Evolutionary conservation across 92 coral and sea anemone species (phyloP), one percentile per base, ranked within the genome.

Genomic region (Isaurus tuberculatus): DNA sequence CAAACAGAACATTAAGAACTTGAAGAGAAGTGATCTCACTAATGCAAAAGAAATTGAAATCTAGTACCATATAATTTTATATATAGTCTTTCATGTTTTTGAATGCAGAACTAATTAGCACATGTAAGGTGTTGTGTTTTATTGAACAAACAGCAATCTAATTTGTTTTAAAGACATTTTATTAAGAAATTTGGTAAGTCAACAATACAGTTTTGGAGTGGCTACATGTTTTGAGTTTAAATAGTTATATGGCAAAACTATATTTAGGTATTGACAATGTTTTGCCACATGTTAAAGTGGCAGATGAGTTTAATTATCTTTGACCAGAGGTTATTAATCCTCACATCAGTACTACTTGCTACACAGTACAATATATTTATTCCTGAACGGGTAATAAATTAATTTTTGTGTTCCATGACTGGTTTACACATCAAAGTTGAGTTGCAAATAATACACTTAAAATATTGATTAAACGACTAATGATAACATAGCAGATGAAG

Each of bases 181-280:
- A 17, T 67, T 16, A 67, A 32, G 72, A 67, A 67, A 3, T 67
- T 67, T 67, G 72, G 72, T 67, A 67, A 67, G 72, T 67, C 72
- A 67, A 67, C 72, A 67, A 67, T 67, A 67, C 72, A 31, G 72
- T 67, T 67, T 67, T 67, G 72, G 72, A 67, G 44, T 67, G 43
- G 72, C 72, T 67, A 32, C 72, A 67, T 15, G 72, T 67, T 67
- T 67, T 67, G 25, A 67, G 72, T 67, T 31, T n/a, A n/a, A n/a
- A n/a, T n/a, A 31, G 46, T 31, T 67, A 31, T 30, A 67, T 2
- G 46, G 44, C 22, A 29, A 67, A 67, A 31, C 72, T 15, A 67
- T 32, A 29, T 67, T 67, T 67, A 67, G 43, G 72, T 67, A 32
- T 32, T 67, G 43, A 67, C 72, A 67, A 33, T 67, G 72, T 67